Evolutionary conservation across 1,140 invertebrate genomes (phyloP), one percentile per base, ranked within the genome.

Genomic region (Goniozus legneri): DNA sequence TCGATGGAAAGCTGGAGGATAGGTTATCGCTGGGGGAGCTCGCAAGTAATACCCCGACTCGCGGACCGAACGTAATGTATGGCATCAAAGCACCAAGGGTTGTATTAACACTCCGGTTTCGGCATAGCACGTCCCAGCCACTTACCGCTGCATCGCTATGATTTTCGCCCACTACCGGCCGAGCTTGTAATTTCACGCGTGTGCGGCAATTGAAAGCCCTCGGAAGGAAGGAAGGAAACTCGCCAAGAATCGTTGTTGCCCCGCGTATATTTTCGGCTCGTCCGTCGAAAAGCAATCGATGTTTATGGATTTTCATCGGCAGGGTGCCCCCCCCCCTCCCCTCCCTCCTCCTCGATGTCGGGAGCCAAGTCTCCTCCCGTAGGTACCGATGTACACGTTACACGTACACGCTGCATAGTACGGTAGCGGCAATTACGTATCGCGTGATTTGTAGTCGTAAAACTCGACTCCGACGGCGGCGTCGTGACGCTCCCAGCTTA

Each of bases 381-480:
- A n/a, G n/a, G n/a, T n/a, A n/a, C n/a, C n/a, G n/a, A n/a, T 27
- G 24, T 14, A 24, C 46, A 49, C 42, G 37, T 38, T 27, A 51
- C 53, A 54, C 56, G 56, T 53, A 27, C 4, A 6, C 24, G 24
- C 24, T 27, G 24, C 54, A 55, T 58, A 65, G 64, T 62, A 7
- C 50, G 59, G 55, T 65, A 60, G 59, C 62, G 62, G 67, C 68
- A 71, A 71, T 69, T 71, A 69, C 65, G 58, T 57, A 67, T 71
- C 58, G 69, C 69, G 69, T 71, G 69, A 69, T 69, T 65, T 67
- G 60, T 64, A 54, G 58, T 53, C 54, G 56, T 69, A 69, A n/a
- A n/a, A 71, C 61, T 71, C 65, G 62, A 41, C n/a, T 43, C 52
- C 59, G 60, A 58, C 63, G 62, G 64, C 55, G 64, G 65, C 65